Evolutionary conservation across 2,888 invertebrate genomes (phyloP), one percentile per base, ranked within the genome.

Genomic region (Candidula unifasciata): DNA sequence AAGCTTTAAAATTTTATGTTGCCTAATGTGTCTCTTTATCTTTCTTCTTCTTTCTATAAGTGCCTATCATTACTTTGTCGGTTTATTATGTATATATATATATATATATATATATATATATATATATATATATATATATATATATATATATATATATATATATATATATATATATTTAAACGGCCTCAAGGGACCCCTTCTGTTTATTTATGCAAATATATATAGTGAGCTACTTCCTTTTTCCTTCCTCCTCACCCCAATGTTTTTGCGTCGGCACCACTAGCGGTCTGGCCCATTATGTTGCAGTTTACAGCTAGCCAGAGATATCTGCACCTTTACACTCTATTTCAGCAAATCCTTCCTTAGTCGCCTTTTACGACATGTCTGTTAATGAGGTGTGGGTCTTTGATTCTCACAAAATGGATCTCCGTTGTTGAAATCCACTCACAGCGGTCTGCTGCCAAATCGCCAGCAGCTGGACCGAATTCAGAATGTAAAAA

Each of bases 81-180:
- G 27, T 33, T 71, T 33, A 33, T 33, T 71, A 30, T 71, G 33
- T 71, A 30, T 71, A 71, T 71, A 30, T 71, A 71, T 71, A 30
- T 71, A 71, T 71, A 30, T 71, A 71, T 71, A 30, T 71, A 71
- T 71, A 30, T 71, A 33, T 71, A 30, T 71, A 33, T 71, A 30
- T 71, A 33, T 71, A 30, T 71, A 33, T 71, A 30, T 71, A 71
- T 71, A 30, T 71, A 71, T 71, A 30, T 71, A 71, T 71, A 30
- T 71, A 71, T 71, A 30, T 71, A 33, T 71, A 5, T 71, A 33
- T 71, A 30, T 71, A 71, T 71, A 30, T 71, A 71, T 71, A 30
- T 71, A 71, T 71, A 30, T 71, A 71, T 71, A 30, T 71, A 71
- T 71, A 30, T 71, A 71, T 71, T 33, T 71, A 71, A 33, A 30